Base-by-base conservation (phyloP, 2,888 invertebrate genomes). In the Caenorhabditis macrosperma region DNA sequence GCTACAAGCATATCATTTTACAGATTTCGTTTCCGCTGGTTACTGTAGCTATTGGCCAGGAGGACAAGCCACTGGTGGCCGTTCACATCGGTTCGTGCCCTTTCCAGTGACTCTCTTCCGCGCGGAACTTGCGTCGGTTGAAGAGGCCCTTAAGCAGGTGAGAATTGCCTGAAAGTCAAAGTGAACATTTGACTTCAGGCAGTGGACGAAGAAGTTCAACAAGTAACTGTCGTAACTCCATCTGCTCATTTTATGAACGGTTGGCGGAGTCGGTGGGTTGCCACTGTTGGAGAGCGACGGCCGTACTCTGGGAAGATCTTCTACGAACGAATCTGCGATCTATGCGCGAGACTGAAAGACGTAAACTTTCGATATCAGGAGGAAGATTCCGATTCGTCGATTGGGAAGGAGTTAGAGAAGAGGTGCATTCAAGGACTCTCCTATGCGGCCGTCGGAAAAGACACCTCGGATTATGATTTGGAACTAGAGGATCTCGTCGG, bases 31-130 rank as follows among this genome's bases (percentile, higher is more conserved):
- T 12, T 69, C 67, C n/a, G 78, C 78, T 4, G 68, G 74, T 2
- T 78, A 69, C 41, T 74, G 74, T 17, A 78, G 75, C 4, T 59
- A 78, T 30, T 81, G 81, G 81, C 78, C 78, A 3, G 64, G 54
- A 20, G 78, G 78, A 22, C 46, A 75, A 17, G 33, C 33, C 7
- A 59, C 48, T n/a, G 68, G 72, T 10, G 78, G 78, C 17, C 46
- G 41, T 10, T 50, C 74, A 7, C 55, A 59, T 26, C 69, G 86
- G 15, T 76, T 82, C 24, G 64, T 68, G 7, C 66, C 82, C 6
- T 79, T 78, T 26, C 87, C 87, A 20, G 48, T 84, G 2, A 84
- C 87, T 3, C 38, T 59, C 17, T 86, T 84, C 41, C 55, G 87
- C 28, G 83, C 86, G 1, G 80, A 86, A 60, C 68, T 87, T 10